Percentiles rank a stretch among this genome's conserved stretches.
Evolutionary conservation across 1,140 invertebrate genomes (phyloP).

Genomic region (Diorhabda carinulata): DNA sequence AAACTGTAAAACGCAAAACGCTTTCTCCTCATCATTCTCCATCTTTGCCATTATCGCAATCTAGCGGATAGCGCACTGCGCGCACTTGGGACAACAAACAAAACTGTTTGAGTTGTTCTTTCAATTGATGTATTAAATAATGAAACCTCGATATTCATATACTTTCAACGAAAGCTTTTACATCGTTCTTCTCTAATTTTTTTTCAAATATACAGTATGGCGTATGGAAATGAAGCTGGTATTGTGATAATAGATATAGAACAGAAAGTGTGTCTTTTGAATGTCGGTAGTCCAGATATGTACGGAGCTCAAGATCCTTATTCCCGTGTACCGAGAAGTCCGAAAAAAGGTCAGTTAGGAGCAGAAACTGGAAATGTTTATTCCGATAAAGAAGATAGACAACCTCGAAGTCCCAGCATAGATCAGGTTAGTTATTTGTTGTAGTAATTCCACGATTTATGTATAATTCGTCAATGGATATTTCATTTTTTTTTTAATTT

Average conservation of each 20-base stretch:
- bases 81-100: too few species aligned
- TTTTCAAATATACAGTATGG: slow-evolving; percentile 64
- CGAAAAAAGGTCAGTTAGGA: slow-evolving; percentile 56
- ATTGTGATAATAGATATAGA: slow-evolving; percentile 92
- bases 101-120: too few species aligned
- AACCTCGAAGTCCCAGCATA: slow-evolving; percentile 80
- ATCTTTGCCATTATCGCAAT: too few species aligned
- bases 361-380: slow-evolving; percentile 36
- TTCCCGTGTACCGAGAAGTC: slow-evolving; percentile 77
- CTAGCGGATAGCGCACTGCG: too few species aligned
- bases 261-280: slow-evolving; percentile 85
- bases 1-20: too few species aligned
- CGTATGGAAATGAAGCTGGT: slow-evolving; percentile 93
- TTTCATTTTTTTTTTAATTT: neutral
- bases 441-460: neutral
- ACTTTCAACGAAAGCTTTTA: too few species aligned
- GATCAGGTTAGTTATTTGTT: slow-evolving; percentile 75
- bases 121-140: too few species aligned
- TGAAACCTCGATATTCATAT: too few species aligned
- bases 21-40: too few species aligned
- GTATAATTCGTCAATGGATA: slow-evolving; percentile 1
- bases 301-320: slow-evolving; percentile 87
- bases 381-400: slow-evolving; percentile 57
- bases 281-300: slow-evolving; percentile 78
- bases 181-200: too few species aligned